Evolutionary conservation across 2,888 invertebrate genomes (phyloP).

Genomic region (Proisotoma minuta): DNA sequence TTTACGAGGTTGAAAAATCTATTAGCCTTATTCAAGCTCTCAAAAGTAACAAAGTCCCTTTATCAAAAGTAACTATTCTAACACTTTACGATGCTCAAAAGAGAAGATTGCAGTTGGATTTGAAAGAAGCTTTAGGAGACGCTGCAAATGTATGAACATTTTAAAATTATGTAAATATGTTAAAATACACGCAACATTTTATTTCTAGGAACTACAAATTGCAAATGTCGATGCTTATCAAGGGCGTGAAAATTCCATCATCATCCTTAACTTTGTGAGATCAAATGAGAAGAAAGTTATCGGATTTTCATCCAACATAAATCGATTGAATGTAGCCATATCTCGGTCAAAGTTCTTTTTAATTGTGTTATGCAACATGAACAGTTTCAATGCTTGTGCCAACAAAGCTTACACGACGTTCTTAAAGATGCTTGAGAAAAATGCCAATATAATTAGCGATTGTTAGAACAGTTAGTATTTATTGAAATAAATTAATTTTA

Average conservation of each 20-base stretch:
- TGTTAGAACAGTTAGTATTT: no score
- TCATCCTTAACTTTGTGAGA: constrained; percentile 10
- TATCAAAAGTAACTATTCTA: not conserved
- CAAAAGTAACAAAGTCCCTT: not conserved
- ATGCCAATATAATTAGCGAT: no score
- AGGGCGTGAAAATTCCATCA: constrained; percentile 9
- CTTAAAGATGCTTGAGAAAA: no score
- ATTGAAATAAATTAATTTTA: no score
- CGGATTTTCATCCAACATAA: not conserved
- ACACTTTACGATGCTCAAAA: not conserved
- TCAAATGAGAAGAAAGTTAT: not conserved
- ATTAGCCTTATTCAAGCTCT: no score
- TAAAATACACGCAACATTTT: not conserved
- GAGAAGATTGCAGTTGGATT: not conserved
- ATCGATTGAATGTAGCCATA: constrained; percentile 16
- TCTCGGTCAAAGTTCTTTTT: constrained; percentile 6
- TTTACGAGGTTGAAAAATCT: no score
- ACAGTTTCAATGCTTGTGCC: no score
- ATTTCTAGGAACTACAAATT: not conserved
- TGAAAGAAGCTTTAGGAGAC: not conserved
- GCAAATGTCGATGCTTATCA: constrained; percentile 14
- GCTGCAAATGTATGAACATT: no score
- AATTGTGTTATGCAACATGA: no score
- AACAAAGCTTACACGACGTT: no score
- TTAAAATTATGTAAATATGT: not conserved